These are phyloP conservation scores for Orchesella flavescens DNA, from an alignment of 2,888 invertebrate species.

Conservation along the genomic window DNA sequence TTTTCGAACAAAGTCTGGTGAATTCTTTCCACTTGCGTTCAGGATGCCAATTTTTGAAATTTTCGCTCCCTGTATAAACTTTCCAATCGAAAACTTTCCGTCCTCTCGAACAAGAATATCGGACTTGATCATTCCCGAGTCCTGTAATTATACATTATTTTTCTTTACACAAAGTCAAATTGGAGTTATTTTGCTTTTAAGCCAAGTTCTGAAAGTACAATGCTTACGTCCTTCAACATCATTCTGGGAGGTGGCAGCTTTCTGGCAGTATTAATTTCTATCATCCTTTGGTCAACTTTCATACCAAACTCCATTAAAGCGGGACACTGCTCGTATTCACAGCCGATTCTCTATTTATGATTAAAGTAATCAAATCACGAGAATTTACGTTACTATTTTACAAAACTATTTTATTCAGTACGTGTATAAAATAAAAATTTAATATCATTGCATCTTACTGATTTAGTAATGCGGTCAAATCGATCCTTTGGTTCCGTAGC, in stretches of 20 bases:
- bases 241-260: conserved; percentile 78
- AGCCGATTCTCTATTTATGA: not conserved
- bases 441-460: conserved; percentile 73
- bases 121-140: not conserved
- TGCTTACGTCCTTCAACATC: conserved; percentile 76
- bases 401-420: no score
- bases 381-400: no score
- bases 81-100: conserved; percentile 31
- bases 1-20: not conserved
- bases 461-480: conserved; percentile 77
- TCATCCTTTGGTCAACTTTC: conserved; percentile 77
- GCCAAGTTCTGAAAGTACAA: no score
- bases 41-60: conserved; percentile 10
- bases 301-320: conserved; percentile 78
- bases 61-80: conserved; percentile 18
- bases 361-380: no score
- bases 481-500: conserved; percentile 78
- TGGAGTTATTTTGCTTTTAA: no score
- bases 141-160: not conserved
- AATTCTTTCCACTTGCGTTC: not conserved
- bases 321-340: conserved; percentile 67
- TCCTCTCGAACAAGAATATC: not conserved
- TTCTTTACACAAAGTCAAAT: not conserved
- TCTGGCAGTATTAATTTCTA: conserved; percentile 75
- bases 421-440: no score